Conservation (phyloP, 2,797 vertebrate species). For the Acrocephalus scirpaceus region DNA sequence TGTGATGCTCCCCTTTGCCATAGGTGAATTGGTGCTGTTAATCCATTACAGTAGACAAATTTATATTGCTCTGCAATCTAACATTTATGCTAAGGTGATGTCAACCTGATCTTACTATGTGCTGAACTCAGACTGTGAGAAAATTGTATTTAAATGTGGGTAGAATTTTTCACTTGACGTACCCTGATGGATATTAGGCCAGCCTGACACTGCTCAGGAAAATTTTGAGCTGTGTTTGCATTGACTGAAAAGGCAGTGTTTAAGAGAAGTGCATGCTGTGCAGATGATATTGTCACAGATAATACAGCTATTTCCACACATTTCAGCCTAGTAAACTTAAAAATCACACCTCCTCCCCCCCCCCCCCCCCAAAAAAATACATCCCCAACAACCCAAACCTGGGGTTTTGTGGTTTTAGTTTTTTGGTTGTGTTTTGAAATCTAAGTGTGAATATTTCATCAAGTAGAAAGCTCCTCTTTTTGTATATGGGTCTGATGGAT, state of each 20-base stretch:
- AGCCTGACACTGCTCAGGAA: neutral
- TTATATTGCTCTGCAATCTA: neutral
- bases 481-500: neutral
- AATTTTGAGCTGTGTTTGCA: neutral
- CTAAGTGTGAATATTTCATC: neutral
- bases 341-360: fast-evolving
- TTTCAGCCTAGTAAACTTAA: neutral
- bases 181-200: neutral
- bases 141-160: neutral
- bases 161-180: neutral
- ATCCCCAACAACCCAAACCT: neutral
- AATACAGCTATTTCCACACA: neutral
- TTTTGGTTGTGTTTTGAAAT: neutral
- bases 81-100: neutral
- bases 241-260: neutral
- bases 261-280: neutral
- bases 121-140: neutral
- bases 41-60: neutral
- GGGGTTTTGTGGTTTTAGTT: neutral
- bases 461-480: neutral
- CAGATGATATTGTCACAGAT: neutral
- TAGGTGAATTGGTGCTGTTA: neutral
- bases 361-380: fast-evolving
- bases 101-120: neutral
- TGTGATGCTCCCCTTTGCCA: neutral